phyloP scores from a whole-genome alignment of 2,797 vertebrate species.

The Vipera latastei region DNA sequence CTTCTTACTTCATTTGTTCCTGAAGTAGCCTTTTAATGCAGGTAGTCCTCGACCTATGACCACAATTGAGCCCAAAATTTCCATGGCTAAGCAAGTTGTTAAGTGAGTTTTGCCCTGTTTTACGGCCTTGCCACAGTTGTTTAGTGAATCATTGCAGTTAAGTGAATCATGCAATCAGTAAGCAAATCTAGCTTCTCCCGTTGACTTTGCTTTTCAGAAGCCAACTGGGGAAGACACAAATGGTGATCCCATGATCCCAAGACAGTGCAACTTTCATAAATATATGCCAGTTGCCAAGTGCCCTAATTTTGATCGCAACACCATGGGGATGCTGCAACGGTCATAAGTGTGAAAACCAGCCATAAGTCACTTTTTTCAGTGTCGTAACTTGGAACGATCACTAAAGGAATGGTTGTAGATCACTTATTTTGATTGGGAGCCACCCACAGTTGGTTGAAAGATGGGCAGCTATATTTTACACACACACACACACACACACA shows the following conservation, averaged over 20 bases:
- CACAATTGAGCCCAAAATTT: neutral
- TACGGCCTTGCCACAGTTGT: neutral
- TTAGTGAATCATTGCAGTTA: neutral
- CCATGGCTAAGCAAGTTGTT: neutral
- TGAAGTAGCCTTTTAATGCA: neutral
- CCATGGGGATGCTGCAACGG: neutral
- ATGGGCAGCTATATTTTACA: neutral
- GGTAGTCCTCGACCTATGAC: neutral
- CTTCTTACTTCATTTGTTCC: neutral
- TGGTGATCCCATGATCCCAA: neutral
- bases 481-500: neutral
- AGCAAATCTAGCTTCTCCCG: neutral
- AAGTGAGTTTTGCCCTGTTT: neutral
- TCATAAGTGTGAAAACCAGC: neutral
- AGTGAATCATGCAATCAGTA: neutral
- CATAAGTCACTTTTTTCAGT: neutral
- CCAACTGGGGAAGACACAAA: neutral
- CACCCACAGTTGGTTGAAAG: neutral
- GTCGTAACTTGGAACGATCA: neutral
- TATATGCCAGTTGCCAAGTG: neutral
- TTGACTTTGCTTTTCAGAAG: neutral
- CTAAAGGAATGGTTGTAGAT: neutral
- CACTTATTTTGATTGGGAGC: neutral
- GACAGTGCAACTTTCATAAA: neutral
- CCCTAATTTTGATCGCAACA: neutral